Base-by-base conservation (phyloP, 2,888 invertebrate species). In the Andricus quercusramuli region DNA sequence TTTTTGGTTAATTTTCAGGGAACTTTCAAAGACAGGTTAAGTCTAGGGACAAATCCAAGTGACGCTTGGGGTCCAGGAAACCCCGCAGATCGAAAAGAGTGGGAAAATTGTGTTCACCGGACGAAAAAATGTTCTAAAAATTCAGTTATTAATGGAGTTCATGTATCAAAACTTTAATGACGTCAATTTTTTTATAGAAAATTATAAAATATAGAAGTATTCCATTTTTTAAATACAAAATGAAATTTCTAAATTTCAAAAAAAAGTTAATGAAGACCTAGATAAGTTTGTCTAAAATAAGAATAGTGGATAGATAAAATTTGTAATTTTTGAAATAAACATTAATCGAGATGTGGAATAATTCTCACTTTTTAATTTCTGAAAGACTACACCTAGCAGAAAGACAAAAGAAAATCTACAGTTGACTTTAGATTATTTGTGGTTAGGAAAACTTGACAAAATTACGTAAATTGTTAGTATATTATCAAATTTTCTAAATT, bases 31-130 rank as follows among this genome's bases (percentile, higher is more conserved):
- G 85, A 92, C 85, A 89, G 89, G 85, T 80, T 93, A n/a, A 37
- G 84, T 44, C 83, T 83, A 25, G 90, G 91, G 11, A 83, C 91
- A 17, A 88, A 84, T 47, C 91, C 92, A 32, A 89, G 89, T n/a
- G 84, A 87, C 6, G 87, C 90, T 22, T 93, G 93, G 93, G 93
- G 93, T 15, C 93, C 93, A 13, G 88, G 88, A n/a, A 88, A 89
- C 82, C 68, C 81, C 11, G 85, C 88, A 17, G 87, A 92, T 77
- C 85, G 90, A 5, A 87, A 88, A 76, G 89, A 87, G 8, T 92
- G 92, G 92, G 89, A 87, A 78, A 88, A 88, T 78, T 87, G 83
- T 41, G 78, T 86, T 32, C 83, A 81, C 47, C 87, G 84, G 78
- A 79, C 79, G 25, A 82, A 78, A 76, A 80, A 82, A 29, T 82